Evolutionary conservation across 2,888 invertebrate genomes (phyloP).

Genomic region (Neria commutata): DNA sequence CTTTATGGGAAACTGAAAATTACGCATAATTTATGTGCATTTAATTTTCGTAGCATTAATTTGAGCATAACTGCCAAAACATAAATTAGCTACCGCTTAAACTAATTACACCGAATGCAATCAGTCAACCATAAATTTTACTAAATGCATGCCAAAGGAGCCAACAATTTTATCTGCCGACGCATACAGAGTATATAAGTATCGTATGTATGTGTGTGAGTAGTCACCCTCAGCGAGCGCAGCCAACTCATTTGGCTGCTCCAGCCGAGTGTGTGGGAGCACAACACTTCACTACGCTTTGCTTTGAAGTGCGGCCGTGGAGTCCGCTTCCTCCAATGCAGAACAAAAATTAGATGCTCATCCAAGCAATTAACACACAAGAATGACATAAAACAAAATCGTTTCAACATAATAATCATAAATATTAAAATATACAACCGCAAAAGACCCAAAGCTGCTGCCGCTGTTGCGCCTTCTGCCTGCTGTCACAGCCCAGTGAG

Average conservation of each 20-base stretch:
- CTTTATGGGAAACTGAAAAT: too few species aligned
- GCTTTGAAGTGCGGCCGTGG: background rate
- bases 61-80: constrained; percentile 60
- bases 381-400: constrained; percentile 38
- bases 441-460: background rate
- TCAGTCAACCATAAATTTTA: constrained; percentile 38
- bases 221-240: background rate
- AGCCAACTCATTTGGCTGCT: background rate
- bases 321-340: background rate
- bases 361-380: constrained; percentile 52
- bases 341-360: constrained; percentile 52
- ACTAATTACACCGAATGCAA: constrained; percentile 48
- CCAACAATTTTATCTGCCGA: too few species aligned
- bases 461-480: background rate
- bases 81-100: constrained; percentile 60
- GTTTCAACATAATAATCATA: constrained; percentile 57
- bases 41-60: constrained; percentile 59
- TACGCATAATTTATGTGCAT: constrained; percentile 53
- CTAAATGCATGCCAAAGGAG: background rate
- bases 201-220: background rate
- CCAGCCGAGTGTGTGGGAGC: too few species aligned
- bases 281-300: too few species aligned
- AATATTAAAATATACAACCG: constrained; percentile 40
- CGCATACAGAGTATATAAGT: background rate
- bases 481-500: constrained; percentile 32